These are phyloP conservation scores for Orius insidiosus DNA, from an alignment of 1,140 invertebrate species.

Conservation along the genomic window DNA sequence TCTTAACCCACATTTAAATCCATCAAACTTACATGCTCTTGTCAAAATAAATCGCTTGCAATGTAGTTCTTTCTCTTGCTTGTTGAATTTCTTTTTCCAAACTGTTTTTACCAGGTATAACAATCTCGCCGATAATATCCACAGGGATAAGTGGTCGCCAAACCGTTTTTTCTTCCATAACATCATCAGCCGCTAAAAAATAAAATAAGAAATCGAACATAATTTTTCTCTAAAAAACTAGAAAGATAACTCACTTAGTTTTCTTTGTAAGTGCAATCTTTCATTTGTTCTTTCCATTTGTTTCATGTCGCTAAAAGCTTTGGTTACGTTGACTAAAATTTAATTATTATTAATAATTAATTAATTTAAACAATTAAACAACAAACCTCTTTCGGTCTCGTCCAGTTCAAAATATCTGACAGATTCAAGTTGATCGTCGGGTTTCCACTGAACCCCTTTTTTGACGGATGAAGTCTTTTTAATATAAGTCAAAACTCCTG, in stretches of 20 bases:
- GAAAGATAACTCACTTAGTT: slow-evolving; percentile 33
- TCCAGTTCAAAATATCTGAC: slow-evolving; percentile 81
- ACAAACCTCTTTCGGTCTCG: slow-evolving; percentile 63
- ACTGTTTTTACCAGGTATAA: slow-evolving; percentile 61
- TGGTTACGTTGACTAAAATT: slow-evolving; percentile 68
- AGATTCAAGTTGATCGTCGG: slow-evolving; percentile 58
- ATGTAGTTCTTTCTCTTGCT: slow-evolving; percentile 60
- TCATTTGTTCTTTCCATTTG: slow-evolving; percentile 73
- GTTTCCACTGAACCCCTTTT: slow-evolving; percentile 66
- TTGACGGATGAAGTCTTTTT: slow-evolving; percentile 52
- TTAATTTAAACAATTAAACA: slow-evolving; percentile 3
- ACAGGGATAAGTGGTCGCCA: slow-evolving; percentile 52
- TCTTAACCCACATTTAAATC: not conserved
- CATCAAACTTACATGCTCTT: slow-evolving; percentile 44
- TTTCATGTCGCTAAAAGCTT: slow-evolving; percentile 83
- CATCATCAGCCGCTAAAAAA: slow-evolving; percentile 40
- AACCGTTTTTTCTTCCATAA: slow-evolving; percentile 55
- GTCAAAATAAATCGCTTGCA: slow-evolving; percentile 74
- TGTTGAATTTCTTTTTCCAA: slow-evolving; percentile 72
- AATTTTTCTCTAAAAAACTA: not conserved
- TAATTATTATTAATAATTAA: slow-evolving; percentile 1
- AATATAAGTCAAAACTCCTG: slow-evolving; percentile 46
- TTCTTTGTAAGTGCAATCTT: slow-evolving; percentile 62
- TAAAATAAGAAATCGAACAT: slow-evolving; percentile 1
- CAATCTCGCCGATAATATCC: slow-evolving; percentile 35